A percentile compares a stretch with the other conserved stretches of the same genome.
These are phyloP conservation scores for Corbicula japonica DNA, from an alignment of 2,888 invertebrate species.

Conservation along the genomic window DNA sequence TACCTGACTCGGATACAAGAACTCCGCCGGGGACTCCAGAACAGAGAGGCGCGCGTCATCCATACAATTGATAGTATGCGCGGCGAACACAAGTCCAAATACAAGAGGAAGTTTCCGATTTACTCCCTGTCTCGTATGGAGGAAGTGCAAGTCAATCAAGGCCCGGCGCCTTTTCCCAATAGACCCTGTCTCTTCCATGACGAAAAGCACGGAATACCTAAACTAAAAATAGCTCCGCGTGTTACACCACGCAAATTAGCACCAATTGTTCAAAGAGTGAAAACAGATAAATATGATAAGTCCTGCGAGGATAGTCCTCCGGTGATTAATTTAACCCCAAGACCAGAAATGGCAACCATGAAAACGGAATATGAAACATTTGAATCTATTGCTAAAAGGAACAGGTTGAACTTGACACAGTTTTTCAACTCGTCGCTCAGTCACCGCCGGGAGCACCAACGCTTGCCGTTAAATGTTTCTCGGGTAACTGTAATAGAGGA, in stretches of 20 bases:
- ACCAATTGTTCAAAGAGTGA: slow-evolving; percentile 66
- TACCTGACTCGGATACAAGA: slow-evolving; percentile 73
- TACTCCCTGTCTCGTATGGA: slow-evolving; percentile 63
- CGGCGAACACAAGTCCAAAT: slow-evolving; percentile 38
- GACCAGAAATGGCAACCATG: slow-evolving; percentile 66
- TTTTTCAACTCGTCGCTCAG: slow-evolving; percentile 55
- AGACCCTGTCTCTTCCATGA: slow-evolving; percentile 64
- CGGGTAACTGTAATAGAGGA: slow-evolving; percentile 63
- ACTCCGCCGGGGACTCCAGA: slow-evolving; percentile 65
- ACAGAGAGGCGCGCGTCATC: slow-evolving; percentile 63
- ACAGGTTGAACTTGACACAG: slow-evolving; percentile 68
- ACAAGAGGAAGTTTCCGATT: slow-evolving; percentile 54
- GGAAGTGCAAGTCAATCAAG: slow-evolving; percentile 51
- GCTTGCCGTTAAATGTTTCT: slow-evolving; percentile 53
- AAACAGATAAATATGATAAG: slow-evolving; percentile 36
- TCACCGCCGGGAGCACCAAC: slow-evolving; percentile 33
- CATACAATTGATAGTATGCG: slow-evolving; percentile 65
- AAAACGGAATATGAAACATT: slow-evolving; percentile 78
- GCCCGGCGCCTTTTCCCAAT: slow-evolving; percentile 69
- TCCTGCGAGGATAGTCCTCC: background rate
- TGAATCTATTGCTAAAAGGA: slow-evolving; percentile 75
- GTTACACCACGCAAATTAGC: slow-evolving; percentile 66
- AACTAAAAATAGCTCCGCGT: slow-evolving; percentile 61
- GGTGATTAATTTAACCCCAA: slow-evolving; percentile 23
- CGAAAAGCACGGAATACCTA: slow-evolving; percentile 30